Evolutionary conservation across 2,888 invertebrate species (phyloP).

Genomic region (Epiblema foenella): DNA sequence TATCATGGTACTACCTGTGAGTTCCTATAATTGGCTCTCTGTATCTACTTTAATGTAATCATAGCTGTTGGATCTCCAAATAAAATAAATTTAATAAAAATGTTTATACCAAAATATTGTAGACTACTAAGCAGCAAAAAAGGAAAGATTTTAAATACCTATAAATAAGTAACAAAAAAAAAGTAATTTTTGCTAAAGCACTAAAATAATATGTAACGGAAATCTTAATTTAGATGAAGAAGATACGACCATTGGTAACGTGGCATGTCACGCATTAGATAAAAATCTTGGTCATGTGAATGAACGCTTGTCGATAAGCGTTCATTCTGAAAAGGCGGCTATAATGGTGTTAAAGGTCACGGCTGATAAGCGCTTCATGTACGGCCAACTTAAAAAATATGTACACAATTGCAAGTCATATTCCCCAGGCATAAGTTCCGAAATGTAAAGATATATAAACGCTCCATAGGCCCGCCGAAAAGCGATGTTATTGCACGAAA

Average conservation of each 20-base stretch:
- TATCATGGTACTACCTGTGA: no score
- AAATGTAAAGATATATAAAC: not conserved
- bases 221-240: not conserved
- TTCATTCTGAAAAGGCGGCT: constrained; percentile 74
- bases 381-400: not conserved
- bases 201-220: not conserved
- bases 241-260: no score
- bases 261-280: not conserved
- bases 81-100: no score
- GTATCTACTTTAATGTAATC: no score
- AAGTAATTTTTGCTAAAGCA: not conserved
- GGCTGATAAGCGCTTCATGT: constrained; percentile 59
- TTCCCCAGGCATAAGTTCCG: not conserved
- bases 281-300: constrained; percentile 58
- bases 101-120: no score
- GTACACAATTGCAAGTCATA: not conserved
- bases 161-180: not conserved
- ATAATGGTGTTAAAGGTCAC: constrained; percentile 72
- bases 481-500: constrained; percentile 43
- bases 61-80: no score
- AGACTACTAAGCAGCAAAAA: not conserved
- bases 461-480: constrained; percentile 35
- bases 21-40: no score
- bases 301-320: constrained; percentile 75
- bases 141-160: not conserved